Evolutionary conservation across 2,888 invertebrate species (phyloP).

Genomic region (Cybosia mesomella): DNA sequence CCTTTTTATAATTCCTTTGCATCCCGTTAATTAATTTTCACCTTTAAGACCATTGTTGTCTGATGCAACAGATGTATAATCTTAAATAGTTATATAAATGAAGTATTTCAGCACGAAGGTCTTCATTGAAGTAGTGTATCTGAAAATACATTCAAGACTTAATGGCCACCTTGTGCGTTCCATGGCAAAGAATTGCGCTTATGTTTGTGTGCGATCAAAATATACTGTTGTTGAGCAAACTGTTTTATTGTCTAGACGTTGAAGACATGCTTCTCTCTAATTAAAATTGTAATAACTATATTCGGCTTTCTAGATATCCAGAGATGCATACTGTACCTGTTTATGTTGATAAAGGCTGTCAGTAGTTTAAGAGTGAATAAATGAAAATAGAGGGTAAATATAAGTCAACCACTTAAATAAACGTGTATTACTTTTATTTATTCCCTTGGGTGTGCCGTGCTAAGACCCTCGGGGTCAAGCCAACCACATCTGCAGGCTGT

Average conservation of each 20-base stretch:
- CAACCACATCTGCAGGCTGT: too few species aligned
- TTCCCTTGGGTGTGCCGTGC: neutral
- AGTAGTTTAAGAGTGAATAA: conserved; percentile 13
- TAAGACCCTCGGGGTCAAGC: too few species aligned
- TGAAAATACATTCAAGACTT: neutral
- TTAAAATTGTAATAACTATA: neutral
- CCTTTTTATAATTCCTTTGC: too few species aligned
- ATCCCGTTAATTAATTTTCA: too few species aligned
- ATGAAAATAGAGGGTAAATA: neutral
- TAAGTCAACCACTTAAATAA: neutral
- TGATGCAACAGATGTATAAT: neutral
- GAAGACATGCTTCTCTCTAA: neutral
- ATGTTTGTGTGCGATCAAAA: neutral
- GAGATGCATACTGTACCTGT: conserved; percentile 3
- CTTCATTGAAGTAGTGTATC: too few species aligned
- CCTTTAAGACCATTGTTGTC: neutral
- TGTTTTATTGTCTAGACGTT: too few species aligned
- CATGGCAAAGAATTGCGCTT: neutral
- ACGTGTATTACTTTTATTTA: neutral
- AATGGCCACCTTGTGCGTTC: too few species aligned
- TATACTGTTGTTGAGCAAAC: too few species aligned
- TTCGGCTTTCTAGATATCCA: neutral
- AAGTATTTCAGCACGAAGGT: too few species aligned
- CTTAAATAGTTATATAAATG: too few species aligned
- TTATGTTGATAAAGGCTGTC: conserved; percentile 19